Percentiles rank a stretch among this genome's conserved stretches.
Conservation (phyloP, 2,113 vertebrate genomes). For the Crotophaga sulcirostris region DNA sequence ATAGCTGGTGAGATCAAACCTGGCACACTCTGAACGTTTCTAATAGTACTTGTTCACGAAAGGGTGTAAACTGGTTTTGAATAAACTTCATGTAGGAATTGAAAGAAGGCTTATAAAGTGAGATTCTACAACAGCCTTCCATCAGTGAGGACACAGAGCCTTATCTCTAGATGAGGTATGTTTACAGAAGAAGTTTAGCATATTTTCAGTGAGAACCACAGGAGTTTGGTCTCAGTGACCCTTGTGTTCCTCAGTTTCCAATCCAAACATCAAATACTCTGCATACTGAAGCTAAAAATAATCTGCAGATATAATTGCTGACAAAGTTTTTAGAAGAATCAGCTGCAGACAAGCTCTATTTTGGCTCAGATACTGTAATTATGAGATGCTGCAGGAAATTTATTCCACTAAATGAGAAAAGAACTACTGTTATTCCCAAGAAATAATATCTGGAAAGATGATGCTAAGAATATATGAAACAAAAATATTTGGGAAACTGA, state of each 20-base stretch:
- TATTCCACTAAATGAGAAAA: constrained; percentile 8
- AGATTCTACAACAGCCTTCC: not conserved
- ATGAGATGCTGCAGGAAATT: constrained; percentile 27
- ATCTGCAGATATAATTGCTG: not conserved
- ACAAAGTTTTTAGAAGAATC: not conserved
- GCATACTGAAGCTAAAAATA: constrained; percentile 32
- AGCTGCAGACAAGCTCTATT: not conserved
- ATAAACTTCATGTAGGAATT: not conserved
- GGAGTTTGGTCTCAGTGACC: not conserved
- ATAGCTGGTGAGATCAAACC: not conserved
- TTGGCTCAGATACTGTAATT: constrained; percentile 29
- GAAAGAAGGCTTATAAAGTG: not conserved
- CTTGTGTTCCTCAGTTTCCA: not conserved
- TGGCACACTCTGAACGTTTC: not conserved
- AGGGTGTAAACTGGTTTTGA: not conserved
- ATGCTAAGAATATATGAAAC: not conserved
- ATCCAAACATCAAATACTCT: not conserved
- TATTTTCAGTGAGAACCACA: not conserved
- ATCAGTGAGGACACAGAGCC: not conserved
- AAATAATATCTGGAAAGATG: not conserved
- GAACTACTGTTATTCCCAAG: not conserved
- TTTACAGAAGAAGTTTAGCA: constrained; percentile 12
- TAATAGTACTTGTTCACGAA: not conserved
- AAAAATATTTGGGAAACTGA: not conserved
- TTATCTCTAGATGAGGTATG: constrained; percentile 25